Conservation (phyloP, 2,888 invertebrate species). For the Lumbricus terrestris region DNA sequence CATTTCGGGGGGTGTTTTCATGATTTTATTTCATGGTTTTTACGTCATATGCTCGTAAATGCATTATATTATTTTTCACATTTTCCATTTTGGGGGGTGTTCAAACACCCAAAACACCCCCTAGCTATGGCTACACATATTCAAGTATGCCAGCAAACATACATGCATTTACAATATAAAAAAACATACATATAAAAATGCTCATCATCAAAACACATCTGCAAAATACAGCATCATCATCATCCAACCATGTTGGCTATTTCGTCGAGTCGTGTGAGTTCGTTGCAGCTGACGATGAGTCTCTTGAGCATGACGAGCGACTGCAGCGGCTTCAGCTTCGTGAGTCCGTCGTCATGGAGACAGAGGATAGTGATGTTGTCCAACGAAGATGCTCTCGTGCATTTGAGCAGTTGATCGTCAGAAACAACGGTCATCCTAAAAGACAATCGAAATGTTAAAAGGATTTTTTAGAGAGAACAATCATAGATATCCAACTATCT, state of each 20-base stretch:
- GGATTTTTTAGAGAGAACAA: no score
- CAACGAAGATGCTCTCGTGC: slow-evolving; percentile 42
- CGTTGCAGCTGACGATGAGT: slow-evolving; percentile 56
- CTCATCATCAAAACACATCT: background rate
- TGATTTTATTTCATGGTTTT: no score
- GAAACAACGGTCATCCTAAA: slow-evolving; percentile 48
- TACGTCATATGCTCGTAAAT: no score
- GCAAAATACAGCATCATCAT: background rate
- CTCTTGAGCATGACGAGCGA: slow-evolving; percentile 45
- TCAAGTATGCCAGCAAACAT: no score
- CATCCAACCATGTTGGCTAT: slow-evolving; percentile 50
- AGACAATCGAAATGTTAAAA: background rate
- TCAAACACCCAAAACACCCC: no score
- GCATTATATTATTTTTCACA: no score
- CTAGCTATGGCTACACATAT: no score
- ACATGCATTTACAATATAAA: no score
- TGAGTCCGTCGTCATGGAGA: slow-evolving; percentile 54
- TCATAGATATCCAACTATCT: no score
- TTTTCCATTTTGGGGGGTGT: no score
- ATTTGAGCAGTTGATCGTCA: slow-evolving; percentile 49
- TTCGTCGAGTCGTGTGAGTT: slow-evolving; percentile 54
- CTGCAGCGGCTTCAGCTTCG: slow-evolving; percentile 44
- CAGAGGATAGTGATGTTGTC: slow-evolving; percentile 48
- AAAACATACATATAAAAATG: background rate
- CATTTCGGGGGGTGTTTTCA: no score